These are phyloP conservation scores for Xenopus borealis DNA, from an alignment of 2,113 vertebrate genomes.

Conservation along the genomic window DNA sequence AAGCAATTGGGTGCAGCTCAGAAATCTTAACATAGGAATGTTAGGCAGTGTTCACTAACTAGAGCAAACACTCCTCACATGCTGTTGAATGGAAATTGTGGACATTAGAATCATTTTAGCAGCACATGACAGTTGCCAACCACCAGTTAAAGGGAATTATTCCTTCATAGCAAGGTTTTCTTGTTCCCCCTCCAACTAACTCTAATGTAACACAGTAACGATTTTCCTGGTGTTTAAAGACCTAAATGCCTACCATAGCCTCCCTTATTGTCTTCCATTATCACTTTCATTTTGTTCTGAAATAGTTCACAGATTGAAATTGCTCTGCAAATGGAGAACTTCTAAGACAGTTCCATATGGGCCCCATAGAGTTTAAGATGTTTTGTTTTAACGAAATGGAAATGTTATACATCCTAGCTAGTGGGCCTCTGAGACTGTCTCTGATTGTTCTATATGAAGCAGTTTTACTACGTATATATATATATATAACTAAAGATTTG, in stretches of 20 bases:
- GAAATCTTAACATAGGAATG: too few species aligned
- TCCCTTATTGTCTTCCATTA: conserved; percentile 15
- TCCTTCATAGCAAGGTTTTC: conserved; percentile 1
- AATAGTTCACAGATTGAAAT: conserved; percentile 30
- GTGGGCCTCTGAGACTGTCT: conserved; percentile 47
- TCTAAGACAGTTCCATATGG: conserved; percentile 52
- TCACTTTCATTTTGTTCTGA: conserved; percentile 31
- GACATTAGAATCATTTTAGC: too few species aligned
- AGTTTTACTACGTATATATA: not conserved
- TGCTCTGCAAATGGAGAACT: conserved; percentile 33
- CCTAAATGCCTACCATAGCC: conserved; percentile 18
- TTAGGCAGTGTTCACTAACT: too few species aligned
- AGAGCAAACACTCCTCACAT: too few species aligned
- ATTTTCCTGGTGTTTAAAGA: conserved; percentile 30
- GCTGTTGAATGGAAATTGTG: too few species aligned
- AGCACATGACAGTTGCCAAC: too few species aligned
- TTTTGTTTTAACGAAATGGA: conserved; percentile 50
- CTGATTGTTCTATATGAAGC: conserved; percentile 53
- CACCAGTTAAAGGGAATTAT: not conserved
- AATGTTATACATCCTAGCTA: conserved; percentile 52
- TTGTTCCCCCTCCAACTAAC: not conserved
- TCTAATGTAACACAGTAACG: conserved; percentile 17
- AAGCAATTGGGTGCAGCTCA: too few species aligned
- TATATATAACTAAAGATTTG: not conserved
- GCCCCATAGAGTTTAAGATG: conserved; percentile 52